Evolutionary conservation across 2,113 vertebrate species (phyloP), one percentile per base, ranked within the genome.

Genomic region (Halcyon senegalensis): DNA sequence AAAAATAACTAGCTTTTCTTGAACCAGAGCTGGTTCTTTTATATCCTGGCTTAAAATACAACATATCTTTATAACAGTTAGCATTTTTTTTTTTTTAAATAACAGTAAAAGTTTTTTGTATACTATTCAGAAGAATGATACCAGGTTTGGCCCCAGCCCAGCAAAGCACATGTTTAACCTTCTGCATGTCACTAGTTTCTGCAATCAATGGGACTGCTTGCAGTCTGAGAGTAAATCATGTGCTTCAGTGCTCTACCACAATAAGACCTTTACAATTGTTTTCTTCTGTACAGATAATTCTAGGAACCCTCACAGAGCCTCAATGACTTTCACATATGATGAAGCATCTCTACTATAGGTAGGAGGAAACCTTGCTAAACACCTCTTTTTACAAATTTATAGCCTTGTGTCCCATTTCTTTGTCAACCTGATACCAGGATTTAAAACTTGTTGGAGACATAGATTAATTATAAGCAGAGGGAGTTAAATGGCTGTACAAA

Each of bases 141-240:
- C 60, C 72, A 84, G 60, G 43, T 81, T 89, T 96, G 92, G 96
- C 85, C 48, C 39, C 13, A 53, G 0, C 48, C 83, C 94, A 95
- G 92, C 41, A 90, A 92, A 96, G 94, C 88, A 94, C 95, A 90
- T 90, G 92, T 94, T 97, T 96, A 96, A 94, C 93, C 93, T 97
- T 95, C 90, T 68, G 93, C 73, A 94, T 96, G 96, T 94, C 96
- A 89, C 92, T 92, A 12, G n/a, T 90, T 95, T 87, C 76, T 90
- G 83, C 95, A 93, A 95, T 96, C 93, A 95, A 95, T 91, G 94
- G 93, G 76, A 87, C 79, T 87, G 73, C 85, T 91, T 92, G 90
- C 90, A 90, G 91, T 37, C 90, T 35, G 72, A 77, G 92, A 93
- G 87, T 91, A 96, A 97, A 96, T 96, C 93, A 95, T 95, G 92